Base-by-base conservation (phyloP, 2,888 invertebrate genomes). In the Heliconius ethilla region DNA sequence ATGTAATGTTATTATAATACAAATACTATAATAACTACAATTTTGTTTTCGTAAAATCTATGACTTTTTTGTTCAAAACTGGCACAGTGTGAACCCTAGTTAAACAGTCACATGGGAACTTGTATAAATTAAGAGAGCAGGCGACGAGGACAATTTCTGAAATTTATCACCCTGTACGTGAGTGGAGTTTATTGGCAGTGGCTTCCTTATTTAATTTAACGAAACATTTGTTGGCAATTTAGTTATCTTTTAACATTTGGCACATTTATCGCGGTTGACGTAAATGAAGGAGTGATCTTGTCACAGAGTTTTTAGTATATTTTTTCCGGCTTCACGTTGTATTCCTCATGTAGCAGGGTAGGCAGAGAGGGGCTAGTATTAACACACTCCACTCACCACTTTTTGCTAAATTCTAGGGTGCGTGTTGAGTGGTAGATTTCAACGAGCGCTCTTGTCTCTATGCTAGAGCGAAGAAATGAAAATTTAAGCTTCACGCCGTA, bases 121-220 rank as follows among this genome's bases (percentile, higher is more conserved):
- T 90, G 89, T 91, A 88, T 90, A 91, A 91, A 92, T 92, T 91
- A 91, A 90, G 87, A 84, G 85, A 81, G 86, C 85, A 86, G 83
- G 82, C 78, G 70, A 78, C 69, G 75, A 78, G 85, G 88, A 90
- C 88, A 91, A 91, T 90, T 91, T 87, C 88, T 87, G 86, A 88
- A 90, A 91, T 92, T 89, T 91, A 91, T 91, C 88, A 89, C 86
- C 83, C 82, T 82, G 86, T 86, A 86, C 89, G 88, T 87, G 89
- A 83, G 83, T 66, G 77, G 72, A 81, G 81, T 77, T 81, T 86
- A 85, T 85, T 85, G 86, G 83, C 82, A 82, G 84, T 80, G 80
- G 83, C 81, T 80, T 83, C 83, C 83, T 86, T 84, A 87, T 84
- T 86, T 87, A 85, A 87, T 86, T 87, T 87, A 79, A 81, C 78